Conservation (phyloP, 2,113 vertebrate species). For the Lates calcarifer region DNA sequence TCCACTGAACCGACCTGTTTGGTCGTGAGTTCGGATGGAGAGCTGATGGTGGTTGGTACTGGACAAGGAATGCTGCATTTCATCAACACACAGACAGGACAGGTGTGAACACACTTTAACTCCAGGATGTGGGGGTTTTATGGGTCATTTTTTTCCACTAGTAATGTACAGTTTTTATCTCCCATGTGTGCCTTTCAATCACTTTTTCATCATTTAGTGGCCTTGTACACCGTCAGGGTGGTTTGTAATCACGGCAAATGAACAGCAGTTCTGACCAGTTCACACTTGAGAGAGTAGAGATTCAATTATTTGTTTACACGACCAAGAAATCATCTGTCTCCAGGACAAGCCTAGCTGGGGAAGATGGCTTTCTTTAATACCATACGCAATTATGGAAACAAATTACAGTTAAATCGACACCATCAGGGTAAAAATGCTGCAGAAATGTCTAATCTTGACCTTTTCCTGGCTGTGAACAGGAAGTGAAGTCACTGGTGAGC, state of each 20-base stretch:
- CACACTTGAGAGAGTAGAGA: too few species aligned
- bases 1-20: slow-evolving; percentile 82
- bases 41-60: slow-evolving; percentile 85
- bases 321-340: too few species aligned
- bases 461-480: slow-evolving; percentile 73
- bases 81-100: slow-evolving; percentile 84
- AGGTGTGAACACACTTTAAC: slow-evolving; percentile 75
- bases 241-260: not conserved
- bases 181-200: not conserved
- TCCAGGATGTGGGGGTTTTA: not conserved
- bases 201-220: not conserved
- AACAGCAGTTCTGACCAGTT: too few species aligned
- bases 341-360: too few species aligned
- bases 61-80: slow-evolving; percentile 85
- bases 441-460: not conserved
- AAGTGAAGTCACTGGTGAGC: slow-evolving; percentile 87
- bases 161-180: not conserved
- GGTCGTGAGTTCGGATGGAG: slow-evolving; percentile 77
- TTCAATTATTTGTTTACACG: too few species aligned
- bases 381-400: too few species aligned
- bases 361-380: too few species aligned
- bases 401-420: too few species aligned
- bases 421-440: not conserved
- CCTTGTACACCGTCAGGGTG: not conserved
- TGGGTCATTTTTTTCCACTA: not conserved